phyloP scores from a whole-genome alignment of 1,140 invertebrate genomes.

The Zaprionus vittiger region DNA sequence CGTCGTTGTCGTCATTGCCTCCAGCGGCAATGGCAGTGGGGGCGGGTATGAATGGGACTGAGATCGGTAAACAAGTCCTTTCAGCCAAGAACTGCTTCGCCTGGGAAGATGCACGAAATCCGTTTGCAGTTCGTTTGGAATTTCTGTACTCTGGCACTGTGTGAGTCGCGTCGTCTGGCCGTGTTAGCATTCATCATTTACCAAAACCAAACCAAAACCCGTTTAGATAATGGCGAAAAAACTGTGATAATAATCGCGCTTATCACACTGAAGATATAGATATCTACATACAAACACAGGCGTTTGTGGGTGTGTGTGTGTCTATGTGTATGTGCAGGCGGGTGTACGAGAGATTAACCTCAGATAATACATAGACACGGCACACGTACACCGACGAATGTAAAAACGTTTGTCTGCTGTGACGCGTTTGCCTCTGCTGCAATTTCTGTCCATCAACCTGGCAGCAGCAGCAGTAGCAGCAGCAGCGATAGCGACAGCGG shows the following conservation, averaged over 20 bases:
- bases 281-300: constrained; percentile 46
- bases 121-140: constrained; percentile 40
- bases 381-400: constrained; percentile 21
- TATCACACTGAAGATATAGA: constrained; percentile 61
- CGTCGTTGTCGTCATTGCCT: constrained; percentile 8
- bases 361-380: constrained; percentile 47
- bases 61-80: neutral
- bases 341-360: constrained; percentile 61
- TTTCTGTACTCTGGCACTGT: constrained; percentile 47
- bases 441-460: constrained; percentile 30
- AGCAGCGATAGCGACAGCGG: constrained; percentile 14
- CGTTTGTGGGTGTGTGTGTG: constrained; percentile 4
- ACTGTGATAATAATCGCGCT: constrained; percentile 74
- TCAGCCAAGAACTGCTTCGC: neutral
- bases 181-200: constrained; percentile 70
- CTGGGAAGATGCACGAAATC: constrained; percentile 26
- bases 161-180: constrained; percentile 54
- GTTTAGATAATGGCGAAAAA: constrained; percentile 72
- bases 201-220: constrained; percentile 48
- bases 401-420: constrained; percentile 54
- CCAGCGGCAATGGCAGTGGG: neutral
- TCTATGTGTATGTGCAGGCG: constrained; percentile 1
- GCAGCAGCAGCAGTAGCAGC: constrained; percentile 20
- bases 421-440: constrained; percentile 51
- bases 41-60: neutral